These are phyloP conservation scores for Drosophila mimica DNA, from an alignment of 2,888 invertebrate genomes.

Conservation along the genomic window DNA sequence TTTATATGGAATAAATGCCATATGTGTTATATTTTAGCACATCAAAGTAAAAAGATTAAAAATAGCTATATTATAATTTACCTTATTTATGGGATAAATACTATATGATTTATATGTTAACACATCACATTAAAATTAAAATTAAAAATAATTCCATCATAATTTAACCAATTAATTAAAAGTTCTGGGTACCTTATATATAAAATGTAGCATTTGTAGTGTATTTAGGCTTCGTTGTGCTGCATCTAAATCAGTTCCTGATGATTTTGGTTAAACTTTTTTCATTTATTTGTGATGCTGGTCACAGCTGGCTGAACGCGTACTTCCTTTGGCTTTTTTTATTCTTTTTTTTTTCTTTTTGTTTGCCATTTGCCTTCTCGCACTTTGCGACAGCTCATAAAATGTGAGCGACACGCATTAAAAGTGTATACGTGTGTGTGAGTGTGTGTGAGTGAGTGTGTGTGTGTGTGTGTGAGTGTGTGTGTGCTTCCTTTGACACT, in stretches of 20 bases:
- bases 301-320: slow-evolving; percentile 77
- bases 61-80: not conserved
- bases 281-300: slow-evolving; percentile 77
- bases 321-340: slow-evolving; percentile 58
- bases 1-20: not conserved
- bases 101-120: rapidly evolving
- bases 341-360: slow-evolving; percentile 21
- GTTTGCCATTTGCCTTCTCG: slow-evolving; percentile 60
- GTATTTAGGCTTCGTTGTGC: slow-evolving; percentile 4
- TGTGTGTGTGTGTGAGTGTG: slow-evolving; percentile 14
- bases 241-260: slow-evolving; percentile 14
- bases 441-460: slow-evolving; percentile 10
- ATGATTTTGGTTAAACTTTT: slow-evolving; percentile 67
- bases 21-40: rapidly evolving
- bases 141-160: not conserved
- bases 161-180: rapidly evolving
- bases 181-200: not conserved
- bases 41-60: not conserved
- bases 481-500: slow-evolving; percentile 70
- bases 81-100: not conserved
- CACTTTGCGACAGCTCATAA: slow-evolving; percentile 80
- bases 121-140: not conserved
- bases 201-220: not conserved
- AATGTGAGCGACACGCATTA: slow-evolving; percentile 80
- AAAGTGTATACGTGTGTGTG: slow-evolving; percentile 56